phyloP scores from a whole-genome alignment of 2,797 vertebrate genomes.

The Sebastes elongatus region DNA sequence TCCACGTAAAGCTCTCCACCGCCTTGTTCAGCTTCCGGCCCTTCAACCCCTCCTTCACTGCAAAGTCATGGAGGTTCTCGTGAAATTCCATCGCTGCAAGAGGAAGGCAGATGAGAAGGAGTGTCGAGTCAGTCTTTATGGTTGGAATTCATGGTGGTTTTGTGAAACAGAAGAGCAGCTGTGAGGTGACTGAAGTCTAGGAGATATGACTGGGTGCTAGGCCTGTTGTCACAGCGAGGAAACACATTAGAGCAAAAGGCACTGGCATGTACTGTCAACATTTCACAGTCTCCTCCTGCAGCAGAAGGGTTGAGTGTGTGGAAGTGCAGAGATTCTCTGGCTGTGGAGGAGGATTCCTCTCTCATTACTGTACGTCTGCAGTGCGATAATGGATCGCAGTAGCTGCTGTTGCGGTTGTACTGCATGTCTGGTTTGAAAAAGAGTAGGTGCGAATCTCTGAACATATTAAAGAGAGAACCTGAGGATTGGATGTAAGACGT shows the following conservation, averaged over 20 bases:
- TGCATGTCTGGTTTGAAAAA: neutral
- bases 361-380: neutral
- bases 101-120: neutral
- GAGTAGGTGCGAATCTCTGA: neutral
- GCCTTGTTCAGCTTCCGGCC: slow-evolving; percentile 95
- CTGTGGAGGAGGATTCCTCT: neutral
- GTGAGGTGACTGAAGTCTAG: slow-evolving; percentile 15
- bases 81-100: slow-evolving; percentile 95
- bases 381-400: neutral
- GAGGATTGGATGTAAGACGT: neutral
- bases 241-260: slow-evolving; percentile 36
- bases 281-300: slow-evolving; percentile 25
- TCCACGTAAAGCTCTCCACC: slow-evolving; percentile 98
- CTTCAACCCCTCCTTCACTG: slow-evolving; percentile 94
- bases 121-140: neutral
- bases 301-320: neutral
- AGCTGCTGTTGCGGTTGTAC: neutral
- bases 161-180: slow-evolving; percentile 20
- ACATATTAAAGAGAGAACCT: neutral
- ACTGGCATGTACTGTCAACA: slow-evolving; percentile 21
- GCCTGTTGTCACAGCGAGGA: slow-evolving; percentile 33
- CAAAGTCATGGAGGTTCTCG: slow-evolving; percentile 92
- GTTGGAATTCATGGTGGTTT: neutral
- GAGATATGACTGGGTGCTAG: slow-evolving; percentile 2
- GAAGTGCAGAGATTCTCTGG: neutral